These are phyloP conservation scores for Agrochola lychnidis DNA, from an alignment of 2,888 invertebrate genomes.

Conservation along the genomic window DNA sequence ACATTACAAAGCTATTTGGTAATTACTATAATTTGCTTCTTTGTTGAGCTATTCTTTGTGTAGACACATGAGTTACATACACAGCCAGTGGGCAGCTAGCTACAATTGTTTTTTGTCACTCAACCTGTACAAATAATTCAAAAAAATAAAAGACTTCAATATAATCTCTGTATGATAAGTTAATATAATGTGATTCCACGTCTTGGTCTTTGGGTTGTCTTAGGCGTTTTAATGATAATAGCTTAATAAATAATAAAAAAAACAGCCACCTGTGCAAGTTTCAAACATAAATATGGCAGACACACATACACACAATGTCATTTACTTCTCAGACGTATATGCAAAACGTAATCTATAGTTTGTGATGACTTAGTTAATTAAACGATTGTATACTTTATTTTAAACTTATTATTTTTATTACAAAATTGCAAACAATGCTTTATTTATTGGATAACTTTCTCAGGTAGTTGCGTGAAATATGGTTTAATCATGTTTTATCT, in stretches of 20 bases:
- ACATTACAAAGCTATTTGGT: neutral
- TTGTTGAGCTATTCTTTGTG: neutral
- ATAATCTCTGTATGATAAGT: neutral
- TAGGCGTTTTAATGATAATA: neutral
- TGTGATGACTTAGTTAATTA: neutral
- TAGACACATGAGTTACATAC: neutral
- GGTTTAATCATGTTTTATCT: neutral
- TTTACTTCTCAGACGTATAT: neutral
- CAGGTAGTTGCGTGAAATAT: neutral
- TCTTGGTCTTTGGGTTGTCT: too few relatives aligned
- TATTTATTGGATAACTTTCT: too few relatives aligned
- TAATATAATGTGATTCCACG: neutral
- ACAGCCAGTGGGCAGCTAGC: neutral
- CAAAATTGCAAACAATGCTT: neutral
- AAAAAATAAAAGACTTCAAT: neutral
- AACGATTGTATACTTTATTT: neutral
- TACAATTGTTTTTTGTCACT: slow-evolving; percentile 3
- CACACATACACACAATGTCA: neutral
- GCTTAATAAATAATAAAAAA: neutral
- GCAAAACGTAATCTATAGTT: neutral
- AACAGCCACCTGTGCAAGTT: neutral
- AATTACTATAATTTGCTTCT: neutral
- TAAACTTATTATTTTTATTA: neutral
- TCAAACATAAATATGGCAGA: neutral
- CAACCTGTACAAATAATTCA: neutral